Conservation (phyloP, 2,797 vertebrate species). For the Rachycentron canadum region DNA sequence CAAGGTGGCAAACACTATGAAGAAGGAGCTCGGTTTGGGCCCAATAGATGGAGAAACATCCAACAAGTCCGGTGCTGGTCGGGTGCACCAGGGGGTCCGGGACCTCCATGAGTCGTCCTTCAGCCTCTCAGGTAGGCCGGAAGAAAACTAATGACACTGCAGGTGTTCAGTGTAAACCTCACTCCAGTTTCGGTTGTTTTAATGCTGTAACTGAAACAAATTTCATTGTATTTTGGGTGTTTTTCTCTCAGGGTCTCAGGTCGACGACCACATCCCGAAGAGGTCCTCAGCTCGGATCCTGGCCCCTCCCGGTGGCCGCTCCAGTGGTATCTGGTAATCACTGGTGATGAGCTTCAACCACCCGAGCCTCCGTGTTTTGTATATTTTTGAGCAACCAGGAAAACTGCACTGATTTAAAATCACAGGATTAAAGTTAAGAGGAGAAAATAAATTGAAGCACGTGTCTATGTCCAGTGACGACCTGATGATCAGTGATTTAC, state of each 20-base stretch:
- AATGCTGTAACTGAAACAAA: not conserved
- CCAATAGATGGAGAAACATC: conserved; percentile 90
- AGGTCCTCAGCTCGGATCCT: conserved; percentile 96
- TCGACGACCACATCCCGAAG: conserved; percentile 96
- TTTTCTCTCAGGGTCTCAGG: conserved; percentile 89
- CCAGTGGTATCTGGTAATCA: conserved; percentile 93
- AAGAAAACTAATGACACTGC: not conserved
- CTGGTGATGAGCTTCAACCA: conserved; percentile 50
- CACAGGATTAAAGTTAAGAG: conserved; percentile 60
- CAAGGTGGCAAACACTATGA: conserved; percentile 86
- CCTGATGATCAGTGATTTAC: conserved; percentile 47
- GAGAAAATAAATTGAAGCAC: conserved; percentile 51
- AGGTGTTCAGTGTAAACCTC: not conserved
- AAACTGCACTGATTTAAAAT: conserved; percentile 87
- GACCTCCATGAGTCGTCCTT: conserved; percentile 96
- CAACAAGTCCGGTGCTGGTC: conserved; percentile 78
- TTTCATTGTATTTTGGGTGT: not conserved
- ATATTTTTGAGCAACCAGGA: conserved; percentile 78
- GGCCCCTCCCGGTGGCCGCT: conserved; percentile 94
- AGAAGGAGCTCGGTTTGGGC: conserved; percentile 91
- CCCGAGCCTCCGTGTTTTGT: conserved; percentile 75
- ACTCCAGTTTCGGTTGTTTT: not conserved
- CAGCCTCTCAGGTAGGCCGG: conserved; percentile 90
- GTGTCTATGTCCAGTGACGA: conserved; percentile 60
- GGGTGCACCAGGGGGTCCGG: conserved; percentile 89